A percentile compares a stretch with the other conserved stretches of the same genome.
Conservation (phyloP, 2,797 vertebrate species). For the Enteromius viviparus region DNA sequence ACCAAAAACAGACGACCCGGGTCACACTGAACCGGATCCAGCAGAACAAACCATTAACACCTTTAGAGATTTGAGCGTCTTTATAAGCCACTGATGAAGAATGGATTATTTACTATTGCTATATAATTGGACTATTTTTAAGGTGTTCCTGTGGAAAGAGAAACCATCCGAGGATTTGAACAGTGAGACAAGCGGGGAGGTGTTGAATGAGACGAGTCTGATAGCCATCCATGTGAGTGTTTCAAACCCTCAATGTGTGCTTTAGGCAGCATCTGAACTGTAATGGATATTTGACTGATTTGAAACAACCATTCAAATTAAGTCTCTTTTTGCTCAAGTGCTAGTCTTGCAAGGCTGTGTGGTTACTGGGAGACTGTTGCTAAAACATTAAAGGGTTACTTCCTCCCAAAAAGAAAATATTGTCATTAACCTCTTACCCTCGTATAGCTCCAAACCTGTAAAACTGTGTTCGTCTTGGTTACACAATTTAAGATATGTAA, state of each 20-base stretch:
- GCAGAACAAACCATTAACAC: background rate
- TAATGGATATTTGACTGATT: background rate
- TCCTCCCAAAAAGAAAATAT: no score
- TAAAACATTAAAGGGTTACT: background rate
- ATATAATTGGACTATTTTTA: background rate
- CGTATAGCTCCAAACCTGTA: no score
- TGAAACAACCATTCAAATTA: no score
- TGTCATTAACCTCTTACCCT: no score
- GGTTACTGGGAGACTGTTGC: no score
- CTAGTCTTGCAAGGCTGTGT: no score
- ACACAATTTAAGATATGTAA: no score
- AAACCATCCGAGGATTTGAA: conserved; percentile 47
- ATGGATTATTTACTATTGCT: background rate
- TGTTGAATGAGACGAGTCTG: conserved; percentile 51
- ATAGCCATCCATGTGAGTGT: conserved; percentile 71
- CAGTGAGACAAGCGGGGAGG: conserved; percentile 55
- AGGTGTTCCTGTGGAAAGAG: conserved; percentile 78
- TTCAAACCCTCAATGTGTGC: background rate
- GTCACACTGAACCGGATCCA: conserved; percentile 62
- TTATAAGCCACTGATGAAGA: background rate
- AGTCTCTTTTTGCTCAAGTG: background rate
- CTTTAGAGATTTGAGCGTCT: background rate
- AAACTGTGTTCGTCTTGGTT: no score
- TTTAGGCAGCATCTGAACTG: background rate
- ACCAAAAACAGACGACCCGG: conserved; percentile 42